Base-by-base conservation (phyloP, 2,113 vertebrate genomes). In the Puma concolor region DNA sequence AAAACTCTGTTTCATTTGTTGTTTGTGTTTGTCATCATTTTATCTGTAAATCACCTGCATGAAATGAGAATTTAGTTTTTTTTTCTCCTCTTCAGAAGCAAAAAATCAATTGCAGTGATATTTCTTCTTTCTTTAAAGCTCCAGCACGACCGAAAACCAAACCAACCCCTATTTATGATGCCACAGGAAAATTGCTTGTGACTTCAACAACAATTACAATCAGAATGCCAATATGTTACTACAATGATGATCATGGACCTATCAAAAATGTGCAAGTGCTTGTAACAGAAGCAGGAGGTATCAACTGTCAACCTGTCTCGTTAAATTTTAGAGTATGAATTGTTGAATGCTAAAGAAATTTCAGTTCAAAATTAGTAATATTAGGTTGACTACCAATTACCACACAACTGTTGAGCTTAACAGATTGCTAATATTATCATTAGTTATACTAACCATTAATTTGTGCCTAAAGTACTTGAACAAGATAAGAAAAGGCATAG, bases 231-330 rank as follows among this genome's bases (percentile, higher is more conserved):
- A 91, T 99, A 97, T 99, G 99, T 98, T 99, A 99, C 98, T 99
- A 99, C 98, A 99, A 97, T 98, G 99, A 99, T 83, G 98, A 99
- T 97, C 99, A 99, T 36, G 99, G 99, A 44, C 99, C 99, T 94
- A 99, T 99, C 90, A 98, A 98, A 98, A 99, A 98, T 98, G 99
- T 99, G 64, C 99, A 99, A 98, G 99, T 99, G 98, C 99, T 99
- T 97, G 99, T 99, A 92, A 98, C 99, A 79, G 99, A 99, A 99
- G 99, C 99, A 71, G 99, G 99, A 99, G 99, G 99, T 99, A 99
- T 57, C 64, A 90, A 97, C 96, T 98, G 94, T 96, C 74, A 97
- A 63, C 9, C 96, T 97, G 2, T 52, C 36, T 95, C 71, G 4
- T 57, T 85, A 95, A 96, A 57, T 21, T 31, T 0, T 87, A 64